These are phyloP conservation scores for Campoletis sonorensis DNA, from an alignment of 1,140 invertebrate species.

Conservation along the genomic window DNA sequence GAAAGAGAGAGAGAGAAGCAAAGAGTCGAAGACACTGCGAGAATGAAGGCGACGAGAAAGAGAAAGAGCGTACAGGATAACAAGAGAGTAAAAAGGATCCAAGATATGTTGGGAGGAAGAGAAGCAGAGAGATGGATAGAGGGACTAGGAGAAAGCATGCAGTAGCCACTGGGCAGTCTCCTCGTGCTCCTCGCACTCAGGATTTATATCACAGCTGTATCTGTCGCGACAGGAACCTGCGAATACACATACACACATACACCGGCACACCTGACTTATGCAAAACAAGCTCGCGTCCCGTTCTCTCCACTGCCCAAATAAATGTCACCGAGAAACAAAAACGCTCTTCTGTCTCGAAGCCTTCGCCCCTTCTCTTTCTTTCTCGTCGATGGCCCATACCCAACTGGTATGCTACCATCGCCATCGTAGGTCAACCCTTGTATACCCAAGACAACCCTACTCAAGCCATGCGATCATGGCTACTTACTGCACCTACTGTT, in stretches of 20 bases:
- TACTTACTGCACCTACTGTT: not conserved
- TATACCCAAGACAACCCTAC: constrained; percentile 20
- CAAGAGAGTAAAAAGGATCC: constrained; percentile 54
- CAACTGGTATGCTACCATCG: constrained; percentile 8
- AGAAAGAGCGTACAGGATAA: constrained; percentile 35
- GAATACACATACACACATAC: constrained; percentile 60
- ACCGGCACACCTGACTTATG: constrained; percentile 74
- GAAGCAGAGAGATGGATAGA: constrained; percentile 50
- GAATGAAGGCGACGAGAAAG: constrained; percentile 41
- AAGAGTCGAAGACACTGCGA: constrained; percentile 33
- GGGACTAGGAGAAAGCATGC: constrained; percentile 44
- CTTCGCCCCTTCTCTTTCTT: constrained; percentile 28
- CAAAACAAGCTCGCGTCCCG: constrained; percentile 66
- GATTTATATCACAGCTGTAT: constrained; percentile 73
- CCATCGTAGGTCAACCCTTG: constrained; percentile 18
- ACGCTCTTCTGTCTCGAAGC: constrained; percentile 65
- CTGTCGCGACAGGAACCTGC: constrained; percentile 49
- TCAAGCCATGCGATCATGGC: not conserved
- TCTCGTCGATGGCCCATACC: constrained; percentile 18
- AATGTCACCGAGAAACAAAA: constrained; percentile 75
- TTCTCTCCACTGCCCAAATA: constrained; percentile 69
- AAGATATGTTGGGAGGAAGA: constrained; percentile 16
- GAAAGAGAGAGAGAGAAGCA: constrained; percentile 54
- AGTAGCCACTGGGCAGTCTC: constrained; percentile 69
- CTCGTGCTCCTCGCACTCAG: constrained; percentile 67